Evolutionary conservation across 2,797 vertebrate genomes (phyloP), one percentile per base, ranked within the genome.

Genomic region (Eutrigla gurnardus): DNA sequence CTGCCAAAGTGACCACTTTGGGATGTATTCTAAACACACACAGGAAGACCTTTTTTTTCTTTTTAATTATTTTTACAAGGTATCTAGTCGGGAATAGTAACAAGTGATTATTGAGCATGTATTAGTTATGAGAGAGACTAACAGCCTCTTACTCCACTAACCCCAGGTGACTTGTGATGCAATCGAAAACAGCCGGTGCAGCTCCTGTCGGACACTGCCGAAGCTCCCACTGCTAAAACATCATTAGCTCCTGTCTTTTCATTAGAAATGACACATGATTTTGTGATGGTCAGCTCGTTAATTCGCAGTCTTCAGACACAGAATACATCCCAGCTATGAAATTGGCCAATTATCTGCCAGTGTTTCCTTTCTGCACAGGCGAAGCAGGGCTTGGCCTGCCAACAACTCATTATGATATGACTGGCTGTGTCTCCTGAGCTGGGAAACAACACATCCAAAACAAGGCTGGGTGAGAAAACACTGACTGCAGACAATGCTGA

Each of bases 291-390:
- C 76, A 88, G 81, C 82, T 85, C 55, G 65, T 91, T 92, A 84
- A 88, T 87, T 86, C 65, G 68, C 57, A 64, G 63, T 73, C 78
- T 79, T 55, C 10, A 71, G 82, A 80, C 78, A 75, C 78, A 84
- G 78, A 82, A 84, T 86, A 90, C 82, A 84, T 85, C 73, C 69
- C 76, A 80, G 87, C 85, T 78, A 77, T 73, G 76, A 87, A 89
- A 91, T 65, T 37, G 76, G 76, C 83, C 89, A 91, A 92, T 92
- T 91, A 92, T 85, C 79, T 37, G 50, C 65, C 65, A 58, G 70
- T 36, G 59, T 84, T 88, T 82, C 55, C 47, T 66, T 78, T 76
- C 86, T 85, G 88, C 75, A 81, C 62, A 57, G 80, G 63, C 60
- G 55, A 62, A 68, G 75, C 50, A 63, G 68, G n/a, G 59, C 75